Evolutionary conservation across 2,113 vertebrate species (phyloP).

Genomic region (Aphelocoma coerulescens): DNA sequence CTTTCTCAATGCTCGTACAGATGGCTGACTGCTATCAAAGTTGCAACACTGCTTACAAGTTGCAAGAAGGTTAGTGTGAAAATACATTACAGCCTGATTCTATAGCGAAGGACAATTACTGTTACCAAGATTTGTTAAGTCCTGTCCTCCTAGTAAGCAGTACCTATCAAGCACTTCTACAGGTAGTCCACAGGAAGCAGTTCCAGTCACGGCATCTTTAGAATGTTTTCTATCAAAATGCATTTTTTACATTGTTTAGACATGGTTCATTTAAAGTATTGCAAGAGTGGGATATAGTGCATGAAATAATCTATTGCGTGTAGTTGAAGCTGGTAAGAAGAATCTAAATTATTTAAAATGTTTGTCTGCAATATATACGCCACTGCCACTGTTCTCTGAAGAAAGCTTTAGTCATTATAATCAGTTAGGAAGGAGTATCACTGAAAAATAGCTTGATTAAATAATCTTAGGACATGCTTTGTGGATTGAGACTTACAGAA

Average conservation of each 20-base stretch:
- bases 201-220: not conserved
- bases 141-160: not conserved
- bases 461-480: not conserved
- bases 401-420: not conserved
- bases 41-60: conserved; percentile 1
- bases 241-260: not conserved
- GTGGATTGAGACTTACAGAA: not conserved
- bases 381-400: not conserved
- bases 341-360: not conserved
- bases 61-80: conserved; percentile 11
- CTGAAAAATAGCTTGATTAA: not conserved
- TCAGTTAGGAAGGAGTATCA: not conserved
- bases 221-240: not conserved
- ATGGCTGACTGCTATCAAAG: conserved; percentile 5
- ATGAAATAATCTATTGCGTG: not conserved
- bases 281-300: not conserved
- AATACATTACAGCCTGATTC: not conserved
- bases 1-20: conserved; percentile 13
- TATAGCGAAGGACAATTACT: not conserved
- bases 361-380: not conserved
- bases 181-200: not conserved
- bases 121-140: conserved; percentile 5
- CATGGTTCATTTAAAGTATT: not conserved
- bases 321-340: not conserved
- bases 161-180: not conserved